Conservation (phyloP, 2,113 vertebrate genomes). For the Eonycteris spelaea region DNA sequence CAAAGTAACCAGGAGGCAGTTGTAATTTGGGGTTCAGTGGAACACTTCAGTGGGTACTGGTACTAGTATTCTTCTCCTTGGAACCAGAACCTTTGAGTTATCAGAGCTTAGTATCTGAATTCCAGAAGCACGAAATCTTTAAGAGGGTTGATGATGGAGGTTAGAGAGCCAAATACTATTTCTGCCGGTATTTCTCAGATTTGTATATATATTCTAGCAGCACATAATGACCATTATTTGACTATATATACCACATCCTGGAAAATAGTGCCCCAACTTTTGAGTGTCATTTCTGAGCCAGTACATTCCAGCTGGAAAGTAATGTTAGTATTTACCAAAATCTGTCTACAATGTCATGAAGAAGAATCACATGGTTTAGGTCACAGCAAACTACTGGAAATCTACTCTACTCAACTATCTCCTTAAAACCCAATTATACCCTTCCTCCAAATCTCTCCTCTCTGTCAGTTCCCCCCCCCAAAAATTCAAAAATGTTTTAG, state of each 20-base stretch:
- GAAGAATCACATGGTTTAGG: neutral
- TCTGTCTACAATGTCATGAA: neutral
- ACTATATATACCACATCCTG: neutral
- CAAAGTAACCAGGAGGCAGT: neutral
- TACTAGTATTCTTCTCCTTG: neutral
- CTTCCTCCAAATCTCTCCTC: neutral
- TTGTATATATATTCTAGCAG: no score
- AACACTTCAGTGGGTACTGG: neutral
- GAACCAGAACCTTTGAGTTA: neutral
- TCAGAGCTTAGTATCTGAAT: neutral
- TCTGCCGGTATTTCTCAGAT: neutral
- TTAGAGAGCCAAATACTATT: neutral
- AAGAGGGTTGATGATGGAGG: neutral
- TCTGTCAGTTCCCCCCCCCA: neutral
- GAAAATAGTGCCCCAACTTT: neutral
- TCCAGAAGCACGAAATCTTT: neutral
- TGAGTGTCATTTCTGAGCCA: neutral
- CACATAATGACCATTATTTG: neutral
- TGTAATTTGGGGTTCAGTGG: neutral
- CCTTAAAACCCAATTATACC: neutral
- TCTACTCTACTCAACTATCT: neutral
- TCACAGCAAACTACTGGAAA: neutral
- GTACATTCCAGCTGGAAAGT: neutral
- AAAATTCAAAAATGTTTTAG: neutral
- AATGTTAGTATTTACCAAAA: neutral